Evolutionary conservation across 2,888 invertebrate genomes (phyloP).

Genomic region (Lithophane leautieri): DNA sequence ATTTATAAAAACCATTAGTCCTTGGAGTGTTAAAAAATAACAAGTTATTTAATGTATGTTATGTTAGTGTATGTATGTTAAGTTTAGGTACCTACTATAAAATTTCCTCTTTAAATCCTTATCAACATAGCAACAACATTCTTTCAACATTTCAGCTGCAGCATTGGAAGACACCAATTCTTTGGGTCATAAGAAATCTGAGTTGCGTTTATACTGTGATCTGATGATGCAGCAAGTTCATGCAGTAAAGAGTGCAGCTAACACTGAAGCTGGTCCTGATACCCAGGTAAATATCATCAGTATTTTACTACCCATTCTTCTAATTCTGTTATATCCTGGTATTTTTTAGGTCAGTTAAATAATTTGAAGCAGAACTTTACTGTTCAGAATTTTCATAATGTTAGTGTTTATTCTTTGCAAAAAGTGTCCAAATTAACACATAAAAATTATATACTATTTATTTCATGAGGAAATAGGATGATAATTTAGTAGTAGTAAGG

Average conservation of each 20-base stretch:
- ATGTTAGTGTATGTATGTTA: background rate
- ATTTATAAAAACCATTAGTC: constrained; percentile 2
- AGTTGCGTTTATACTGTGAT: constrained; percentile 95
- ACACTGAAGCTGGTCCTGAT: constrained; percentile 90
- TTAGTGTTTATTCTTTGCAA: background rate
- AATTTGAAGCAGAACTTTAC: background rate
- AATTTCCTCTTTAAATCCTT: constrained; percentile 24
- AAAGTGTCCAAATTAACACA: background rate
- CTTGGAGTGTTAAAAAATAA: constrained; percentile 33
- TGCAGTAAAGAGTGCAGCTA: constrained; percentile 92
- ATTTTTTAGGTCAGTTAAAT: background rate
- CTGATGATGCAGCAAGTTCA: constrained; percentile 96
- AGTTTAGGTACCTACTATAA: background rate
- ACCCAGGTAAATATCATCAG: constrained; percentile 84
- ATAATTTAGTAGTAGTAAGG: background rate
- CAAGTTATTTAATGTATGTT: background rate
- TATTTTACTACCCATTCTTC: background rate
- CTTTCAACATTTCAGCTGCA: constrained; percentile 73
- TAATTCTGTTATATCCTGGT: background rate
- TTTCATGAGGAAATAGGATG: background rate
- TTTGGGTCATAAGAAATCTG: constrained; percentile 93
- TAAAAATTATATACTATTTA: background rate
- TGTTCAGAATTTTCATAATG: background rate
- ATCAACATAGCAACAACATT: constrained; percentile 11
- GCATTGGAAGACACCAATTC: constrained; percentile 90